Evolutionary conservation across 2,797 vertebrate species (phyloP), one percentile per base, ranked within the genome.

Genomic region (Molossus alvarezi): DNA sequence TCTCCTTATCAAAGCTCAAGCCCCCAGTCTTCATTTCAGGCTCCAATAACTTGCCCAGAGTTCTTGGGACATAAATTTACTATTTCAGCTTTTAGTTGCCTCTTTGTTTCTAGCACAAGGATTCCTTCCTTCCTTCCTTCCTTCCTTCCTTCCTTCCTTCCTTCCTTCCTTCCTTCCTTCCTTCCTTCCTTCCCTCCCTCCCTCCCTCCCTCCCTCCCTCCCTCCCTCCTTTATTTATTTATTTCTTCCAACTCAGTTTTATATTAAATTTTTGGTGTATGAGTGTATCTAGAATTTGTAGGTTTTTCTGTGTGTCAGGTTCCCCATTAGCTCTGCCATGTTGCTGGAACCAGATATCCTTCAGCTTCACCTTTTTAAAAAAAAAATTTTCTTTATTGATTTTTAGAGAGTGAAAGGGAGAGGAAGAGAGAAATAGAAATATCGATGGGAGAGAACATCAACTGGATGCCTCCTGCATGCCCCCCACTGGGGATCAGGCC

Each of bases 211-310:
- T 53, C 5, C 3, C 4, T 14, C 18, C 23, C 13, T 17, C n/a
- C 9, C 6, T 25, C 48, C 27, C 55, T 11, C 8, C 13, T n/a
- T n/a, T n/a, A n/a, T n/a, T n/a, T n/a, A n/a, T 76, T 27, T 14
- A 5, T 90, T 53, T 23, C 15, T 77, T 48, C 29, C 60, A 45
- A 60, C 15, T 76, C 29, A 20, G 21, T 65, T 51, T 96, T 85
- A 27, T 72, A 41, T 85, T 62, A 67, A 2, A 69, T 62, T 67
- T 91, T 57, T 48, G 17, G 62, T 1, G 1, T 83, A 65, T 90
- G 9, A 88, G 77, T 91, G 90, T 89, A 53, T 75, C 58, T 58
- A 41, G 45, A 55, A 85, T 94, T 93, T 86, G 37, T 62, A 65
- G 41, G 14, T n/a, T 23, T 65, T 84, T 82, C 11, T 33, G 20